phyloP scores from a whole-genome alignment of 2,797 vertebrate genomes.

The Peromyscus eremicus region DNA sequence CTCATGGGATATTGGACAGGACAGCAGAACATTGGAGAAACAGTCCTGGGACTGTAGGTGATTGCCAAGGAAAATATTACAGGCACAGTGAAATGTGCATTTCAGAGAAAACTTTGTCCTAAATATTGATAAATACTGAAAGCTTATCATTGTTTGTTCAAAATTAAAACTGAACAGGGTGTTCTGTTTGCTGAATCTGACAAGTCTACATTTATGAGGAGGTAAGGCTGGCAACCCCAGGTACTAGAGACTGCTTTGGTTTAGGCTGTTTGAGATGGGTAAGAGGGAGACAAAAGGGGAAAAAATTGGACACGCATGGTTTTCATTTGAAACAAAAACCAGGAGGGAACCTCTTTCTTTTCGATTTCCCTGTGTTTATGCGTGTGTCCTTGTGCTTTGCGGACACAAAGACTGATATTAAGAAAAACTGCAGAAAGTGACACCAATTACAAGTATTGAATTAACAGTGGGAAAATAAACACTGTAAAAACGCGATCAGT shows the following conservation, averaged over 20 bases:
- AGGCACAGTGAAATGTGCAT: not conserved
- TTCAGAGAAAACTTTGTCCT: conserved; percentile 32
- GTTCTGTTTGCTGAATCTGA: conserved; percentile 1
- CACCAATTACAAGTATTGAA: not conserved
- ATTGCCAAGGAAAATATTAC: not conserved
- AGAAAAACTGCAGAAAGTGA: not conserved
- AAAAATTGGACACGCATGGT: not conserved
- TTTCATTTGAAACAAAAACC: not conserved
- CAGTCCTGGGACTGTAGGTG: not conserved
- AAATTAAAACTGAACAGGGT: conserved; percentile 32
- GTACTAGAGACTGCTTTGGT: not conserved
- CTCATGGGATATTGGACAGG: not conserved
- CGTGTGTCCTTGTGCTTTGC: not conserved
- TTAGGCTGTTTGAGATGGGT: not conserved
- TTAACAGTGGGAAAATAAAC: not conserved
- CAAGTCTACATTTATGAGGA: not conserved
- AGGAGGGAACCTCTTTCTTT: not conserved
- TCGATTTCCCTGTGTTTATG: not conserved
- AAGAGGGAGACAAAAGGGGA: not conserved
- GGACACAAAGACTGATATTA: not conserved
- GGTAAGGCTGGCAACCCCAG: not conserved
- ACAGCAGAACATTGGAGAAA: not conserved
- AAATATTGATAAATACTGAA: not conserved
- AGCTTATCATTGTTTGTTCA: not conserved
- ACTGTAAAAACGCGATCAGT: not conserved